Evolutionary conservation across 2,797 vertebrate species (phyloP).

Genomic region (Remorina albescens): DNA sequence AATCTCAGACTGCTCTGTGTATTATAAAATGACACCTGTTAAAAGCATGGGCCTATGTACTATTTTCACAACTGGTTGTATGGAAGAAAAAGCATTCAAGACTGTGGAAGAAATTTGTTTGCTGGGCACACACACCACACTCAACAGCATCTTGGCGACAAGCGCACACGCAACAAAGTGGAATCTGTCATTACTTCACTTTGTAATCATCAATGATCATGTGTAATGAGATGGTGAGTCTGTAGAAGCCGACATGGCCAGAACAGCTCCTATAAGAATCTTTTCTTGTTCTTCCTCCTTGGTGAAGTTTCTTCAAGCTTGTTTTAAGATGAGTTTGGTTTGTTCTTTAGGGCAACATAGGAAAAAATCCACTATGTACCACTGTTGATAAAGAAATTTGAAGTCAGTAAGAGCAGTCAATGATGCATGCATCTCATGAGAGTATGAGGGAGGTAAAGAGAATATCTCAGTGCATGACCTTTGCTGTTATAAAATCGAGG

Average conservation of each 20-base stretch:
- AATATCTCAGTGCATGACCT: conserved; percentile 13
- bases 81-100: background rate
- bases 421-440: too few species aligned
- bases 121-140: conserved; percentile 12
- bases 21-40: conserved; percentile 30
- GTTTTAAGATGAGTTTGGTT: background rate
- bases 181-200: conserved; percentile 32
- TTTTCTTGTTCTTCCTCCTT: background rate
- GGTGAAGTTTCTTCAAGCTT: background rate
- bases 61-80: background rate
- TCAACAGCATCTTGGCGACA: conserved; percentile 18
- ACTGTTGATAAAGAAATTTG: conserved; percentile 29
- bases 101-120: background rate
- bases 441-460: conserved; percentile 21
- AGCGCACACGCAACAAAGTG: conserved; percentile 32
- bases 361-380: conserved; percentile 36
- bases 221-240: background rate
- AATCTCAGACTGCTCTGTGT: conserved; percentile 64
- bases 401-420: conserved; percentile 19
- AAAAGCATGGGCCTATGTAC: conserved; percentile 22
- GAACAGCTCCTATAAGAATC: background rate
- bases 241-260: background rate
- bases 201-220: conserved; percentile 13
- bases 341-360: conserved; percentile 3
- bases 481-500: conserved; percentile 3